These are phyloP conservation scores for Diabrotica virgifera DNA, from an alignment of 1,140 invertebrate genomes.

Conservation along the genomic window DNA sequence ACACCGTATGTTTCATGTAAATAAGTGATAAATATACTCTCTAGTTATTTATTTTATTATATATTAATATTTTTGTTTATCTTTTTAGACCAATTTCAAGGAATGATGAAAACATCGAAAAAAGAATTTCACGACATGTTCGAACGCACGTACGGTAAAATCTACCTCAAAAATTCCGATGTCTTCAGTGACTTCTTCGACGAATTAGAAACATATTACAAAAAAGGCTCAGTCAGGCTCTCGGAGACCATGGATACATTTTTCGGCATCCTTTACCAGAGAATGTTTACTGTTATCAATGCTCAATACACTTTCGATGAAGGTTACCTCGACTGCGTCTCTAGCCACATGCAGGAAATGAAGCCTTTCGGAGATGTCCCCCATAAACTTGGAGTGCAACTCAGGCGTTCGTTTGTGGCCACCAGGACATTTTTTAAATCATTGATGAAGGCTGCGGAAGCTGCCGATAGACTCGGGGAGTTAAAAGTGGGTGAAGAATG, in stretches of 20 bases:
- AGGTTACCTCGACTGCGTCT: constrained; percentile 77
- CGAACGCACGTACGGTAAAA: constrained; percentile 88
- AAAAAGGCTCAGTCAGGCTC: constrained; percentile 76
- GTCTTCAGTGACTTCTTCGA: constrained; percentile 91
- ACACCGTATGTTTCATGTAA: too few species aligned
- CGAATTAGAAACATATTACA: constrained; percentile 87
- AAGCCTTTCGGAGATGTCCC: constrained; percentile 94
- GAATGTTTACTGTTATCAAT: constrained; percentile 95
- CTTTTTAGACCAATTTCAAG: constrained; percentile 78
- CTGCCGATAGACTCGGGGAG: constrained; percentile 77
- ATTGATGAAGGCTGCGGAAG: constrained; percentile 75
- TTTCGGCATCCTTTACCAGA: constrained; percentile 89
- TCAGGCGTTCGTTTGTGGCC: constrained; percentile 90
- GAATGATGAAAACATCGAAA: constrained; percentile 78
- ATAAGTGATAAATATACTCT: too few species aligned
- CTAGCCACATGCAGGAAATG: constrained; percentile 86
- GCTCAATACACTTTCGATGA: constrained; percentile 84
- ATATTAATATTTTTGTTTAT: not conserved
- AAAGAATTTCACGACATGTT: constrained; percentile 92
- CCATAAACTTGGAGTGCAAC: constrained; percentile 81
- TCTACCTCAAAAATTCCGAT: constrained; percentile 91
- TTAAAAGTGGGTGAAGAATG: constrained; percentile 73
- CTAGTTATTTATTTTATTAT: too few species aligned
- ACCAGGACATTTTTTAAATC: constrained; percentile 91
- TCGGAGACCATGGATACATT: constrained; percentile 87